These are phyloP conservation scores for Heliconius hewitsoni DNA, from an alignment of 1,140 invertebrate species.

Conservation along the genomic window DNA sequence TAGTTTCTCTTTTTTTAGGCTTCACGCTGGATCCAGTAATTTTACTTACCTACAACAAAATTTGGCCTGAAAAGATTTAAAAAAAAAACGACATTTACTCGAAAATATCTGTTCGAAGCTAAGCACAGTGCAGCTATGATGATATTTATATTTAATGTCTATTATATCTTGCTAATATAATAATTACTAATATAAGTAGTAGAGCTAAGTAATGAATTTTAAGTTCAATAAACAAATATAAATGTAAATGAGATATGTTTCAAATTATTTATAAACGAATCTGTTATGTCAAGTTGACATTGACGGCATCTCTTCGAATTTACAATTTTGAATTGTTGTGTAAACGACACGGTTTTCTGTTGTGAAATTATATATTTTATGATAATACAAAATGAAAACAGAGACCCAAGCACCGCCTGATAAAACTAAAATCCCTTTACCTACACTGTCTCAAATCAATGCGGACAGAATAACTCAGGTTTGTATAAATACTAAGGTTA, in stretches of 20 bases:
- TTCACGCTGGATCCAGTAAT: no score
- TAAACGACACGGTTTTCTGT: slow-evolving; percentile 30
- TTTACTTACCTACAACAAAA: no score
- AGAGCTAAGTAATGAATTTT: no score
- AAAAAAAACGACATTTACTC: no score
- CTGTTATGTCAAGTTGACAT: slow-evolving; percentile 30
- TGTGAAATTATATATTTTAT: slow-evolving; percentile 28
- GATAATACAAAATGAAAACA: slow-evolving; percentile 58
- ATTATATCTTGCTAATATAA: background rate
- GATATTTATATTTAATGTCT: background rate
- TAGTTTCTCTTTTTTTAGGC: no score
- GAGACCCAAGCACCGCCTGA: slow-evolving; percentile 54
- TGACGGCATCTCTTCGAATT: slow-evolving; percentile 26
- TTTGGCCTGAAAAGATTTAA: no score
- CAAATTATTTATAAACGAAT: background rate
- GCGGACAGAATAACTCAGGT: slow-evolving; percentile 90
- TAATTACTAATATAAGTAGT: background rate
- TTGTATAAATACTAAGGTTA: slow-evolving; percentile 70
- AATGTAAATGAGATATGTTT: background rate
- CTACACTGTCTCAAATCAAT: slow-evolving; percentile 92
- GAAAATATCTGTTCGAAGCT: no score
- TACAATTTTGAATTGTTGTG: slow-evolving; percentile 37
- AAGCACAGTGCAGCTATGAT: no score
- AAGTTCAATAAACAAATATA: background rate
- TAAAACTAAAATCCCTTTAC: slow-evolving; percentile 84